Base-by-base conservation (phyloP, 2,797 vertebrate species). In the Craterocephalus amniculus region DNA sequence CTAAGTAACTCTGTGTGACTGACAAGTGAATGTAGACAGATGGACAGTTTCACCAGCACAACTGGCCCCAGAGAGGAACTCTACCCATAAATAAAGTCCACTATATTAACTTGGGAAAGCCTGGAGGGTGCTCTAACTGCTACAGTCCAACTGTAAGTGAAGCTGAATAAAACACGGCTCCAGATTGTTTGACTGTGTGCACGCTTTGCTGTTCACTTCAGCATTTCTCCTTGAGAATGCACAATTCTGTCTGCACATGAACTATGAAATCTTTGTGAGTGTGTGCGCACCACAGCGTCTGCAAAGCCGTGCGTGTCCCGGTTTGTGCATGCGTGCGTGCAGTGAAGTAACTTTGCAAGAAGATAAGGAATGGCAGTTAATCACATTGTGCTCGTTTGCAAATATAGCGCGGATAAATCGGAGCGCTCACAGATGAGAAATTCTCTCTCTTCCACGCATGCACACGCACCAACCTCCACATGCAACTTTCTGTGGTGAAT, bases 331-430 rank as follows among this genome's bases (percentile, higher is more conserved):
- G 60, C 24, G 12, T 78, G 70, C 27, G 10, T 75, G 83, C 35
- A 26, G 58, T 63, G 69, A 73, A 79, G 75, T 70, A 70, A 76
- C 77, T 56, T 56, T 76, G 88, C 49, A 18, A 72, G 81, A 75
- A 85, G 82, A 91, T 87, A 89, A 85, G 83, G 73, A 75, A 63
- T 49, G 84, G 81, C 84, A 87, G 89, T 90, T 86, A 87, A 89
- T 89, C 88, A 86, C 84, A 80, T 84, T 85, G 90, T 85, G 76
- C 73, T 26, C 72, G 73, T 86, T 89, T 91, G 88, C 84, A 90
- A 90, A 92, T 86, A 81, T 10, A 52, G 72, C 79, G 87, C 16
- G 64, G 78, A 80, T 86, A 87, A 89, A 88, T 87, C 80, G 70
- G 61, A 76, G 80, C 5, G 70, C 81, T 57, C 83, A 77, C 82